Base-by-base conservation (phyloP, 2,888 invertebrate genomes). In the Abrostola tripartita region DNA sequence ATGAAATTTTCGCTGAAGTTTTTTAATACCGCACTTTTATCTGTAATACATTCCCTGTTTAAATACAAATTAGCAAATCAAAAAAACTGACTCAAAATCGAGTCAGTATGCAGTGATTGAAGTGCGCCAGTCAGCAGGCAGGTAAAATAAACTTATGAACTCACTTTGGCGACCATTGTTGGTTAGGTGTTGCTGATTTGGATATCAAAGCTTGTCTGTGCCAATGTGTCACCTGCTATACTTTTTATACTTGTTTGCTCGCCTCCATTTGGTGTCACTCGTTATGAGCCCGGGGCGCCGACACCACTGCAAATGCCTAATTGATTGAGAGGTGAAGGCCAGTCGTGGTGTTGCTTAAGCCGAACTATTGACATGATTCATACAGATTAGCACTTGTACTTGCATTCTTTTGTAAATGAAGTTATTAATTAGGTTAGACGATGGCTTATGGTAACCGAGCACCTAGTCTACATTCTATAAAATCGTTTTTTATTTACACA, bases 101-200 rank as follows among this genome's bases (percentile, higher is more conserved):
- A n/a, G n/a, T n/a, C n/a, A n/a, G n/a, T n/a, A n/a, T n/a, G n/a
- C n/a, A n/a, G n/a, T n/a, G n/a, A n/a, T n/a, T n/a, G n/a, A n/a
- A n/a, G n/a, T n/a, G n/a, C 24, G 24, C 24, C 4, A 24, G 24
- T 24, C 35, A n/a, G 37, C 36, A 5, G 50, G 5, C 6, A 12
- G 51, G 14, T 66, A n/a, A 10, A 66, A 44, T 56, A 6, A 12
- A 38, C 37, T 52, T 49, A 4, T 2, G 24, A 24, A 67, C 82
- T 76, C 73, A 88, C 92, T 90, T 92, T 92, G 83, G 91, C 89
- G 81, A 88, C 91, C 92, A 92, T 92, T 71, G 52, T 72, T 62
- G n/a, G 38, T 14, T 65, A 51, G 36, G 53, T 90, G 88, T 92
- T 84, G 78, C 55, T 87, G 76, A 75, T 88, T 79, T 81, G 84